Evolutionary conservation across 1,140 invertebrate genomes (phyloP).

Genomic region (Colletes gigas): DNA sequence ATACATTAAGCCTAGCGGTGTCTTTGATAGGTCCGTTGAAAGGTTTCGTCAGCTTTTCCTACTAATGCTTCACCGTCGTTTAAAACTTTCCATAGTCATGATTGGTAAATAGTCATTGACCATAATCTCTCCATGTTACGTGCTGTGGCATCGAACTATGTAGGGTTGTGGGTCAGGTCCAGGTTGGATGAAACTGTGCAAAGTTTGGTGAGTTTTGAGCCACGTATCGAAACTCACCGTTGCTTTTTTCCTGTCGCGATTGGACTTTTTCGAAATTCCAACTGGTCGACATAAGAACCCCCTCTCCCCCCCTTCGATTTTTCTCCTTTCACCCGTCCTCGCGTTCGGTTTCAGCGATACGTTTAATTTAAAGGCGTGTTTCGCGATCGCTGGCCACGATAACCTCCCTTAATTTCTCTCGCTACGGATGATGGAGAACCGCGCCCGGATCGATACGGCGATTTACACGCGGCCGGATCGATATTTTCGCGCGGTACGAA

Average conservation of each 20-base stretch:
- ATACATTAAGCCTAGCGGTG: no score
- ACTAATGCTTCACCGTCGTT: no score
- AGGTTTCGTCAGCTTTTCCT: no score
- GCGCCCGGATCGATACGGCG: background rate
- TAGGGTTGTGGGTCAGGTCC: no score
- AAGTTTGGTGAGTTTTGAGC: no score
- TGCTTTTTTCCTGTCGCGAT: background rate
- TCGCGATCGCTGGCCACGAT: slow-evolving; percentile 5
- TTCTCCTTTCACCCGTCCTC: slow-evolving; percentile 23
- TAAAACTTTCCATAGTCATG: no score
- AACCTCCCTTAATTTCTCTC: slow-evolving; percentile 32
- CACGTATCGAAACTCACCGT: no score
- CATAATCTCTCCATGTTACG: no score
- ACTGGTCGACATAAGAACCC: background rate
- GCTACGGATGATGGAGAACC: background rate
- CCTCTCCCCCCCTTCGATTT: background rate
- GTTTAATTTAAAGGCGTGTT: slow-evolving; percentile 6
- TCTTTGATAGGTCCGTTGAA: no score
- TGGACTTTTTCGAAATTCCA: background rate
- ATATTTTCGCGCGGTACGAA: background rate
- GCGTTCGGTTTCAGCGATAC: background rate
- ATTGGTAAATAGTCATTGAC: no score
- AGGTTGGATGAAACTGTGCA: no score
- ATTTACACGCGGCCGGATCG: background rate
- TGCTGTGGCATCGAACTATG: no score